Conservation (phyloP, 2,113 vertebrate genomes). For the Clarias gariepinus region DNA sequence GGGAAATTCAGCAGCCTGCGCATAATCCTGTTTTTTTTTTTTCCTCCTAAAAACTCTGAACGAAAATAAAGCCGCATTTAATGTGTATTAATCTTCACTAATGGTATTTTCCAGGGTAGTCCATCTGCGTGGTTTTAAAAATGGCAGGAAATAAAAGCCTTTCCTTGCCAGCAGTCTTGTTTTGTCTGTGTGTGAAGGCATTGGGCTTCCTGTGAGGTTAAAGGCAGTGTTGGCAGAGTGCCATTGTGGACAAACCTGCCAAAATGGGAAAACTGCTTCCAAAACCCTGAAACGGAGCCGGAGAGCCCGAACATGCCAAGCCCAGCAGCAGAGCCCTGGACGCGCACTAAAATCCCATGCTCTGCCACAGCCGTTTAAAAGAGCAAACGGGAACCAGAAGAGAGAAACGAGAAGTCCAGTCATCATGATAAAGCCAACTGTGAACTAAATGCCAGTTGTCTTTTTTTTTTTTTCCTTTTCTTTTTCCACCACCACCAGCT, state of each 20-base stretch:
- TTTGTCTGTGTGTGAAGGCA: conserved; percentile 10
- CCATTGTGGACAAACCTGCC: conserved; percentile 17
- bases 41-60: not conserved
- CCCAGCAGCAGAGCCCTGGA: conserved; percentile 3
- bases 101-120: not conserved
- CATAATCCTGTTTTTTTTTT: not conserved
- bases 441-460: not conserved
- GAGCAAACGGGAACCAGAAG: conserved; percentile 14
- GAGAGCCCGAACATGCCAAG: conserved; percentile 18
- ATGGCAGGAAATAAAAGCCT: conserved; percentile 9
- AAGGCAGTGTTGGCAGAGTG: conserved; percentile 21
- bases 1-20: not conserved
- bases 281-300: not conserved
- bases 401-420: not conserved
- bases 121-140: conserved; percentile 12
- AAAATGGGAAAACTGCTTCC: conserved; percentile 19
- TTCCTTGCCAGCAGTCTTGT: conserved; percentile 15
- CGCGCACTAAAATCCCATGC: not conserved
- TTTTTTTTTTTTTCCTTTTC: not conserved
- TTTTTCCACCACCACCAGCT: too few species aligned
- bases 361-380: not conserved
- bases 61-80: not conserved
- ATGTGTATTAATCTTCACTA: not conserved
- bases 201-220: conserved; percentile 33
- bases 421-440: not conserved